Percentiles rank a stretch among this genome's conserved stretches.
Conservation (phyloP, 1,140 invertebrate species). For the Anoplolepis gracilipes region DNA sequence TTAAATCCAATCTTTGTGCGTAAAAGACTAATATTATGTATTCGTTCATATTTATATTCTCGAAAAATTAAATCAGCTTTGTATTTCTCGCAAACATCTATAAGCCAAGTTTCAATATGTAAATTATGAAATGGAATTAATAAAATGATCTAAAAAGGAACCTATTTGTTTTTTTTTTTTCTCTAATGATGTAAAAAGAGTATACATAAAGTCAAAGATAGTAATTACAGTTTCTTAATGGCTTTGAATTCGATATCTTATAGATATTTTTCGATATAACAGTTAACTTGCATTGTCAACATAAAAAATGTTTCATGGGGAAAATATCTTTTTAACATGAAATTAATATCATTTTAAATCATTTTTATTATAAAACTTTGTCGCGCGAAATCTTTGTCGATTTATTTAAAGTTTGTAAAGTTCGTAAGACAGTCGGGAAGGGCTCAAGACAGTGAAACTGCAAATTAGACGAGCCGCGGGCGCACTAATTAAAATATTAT, state of each 20-base stretch:
- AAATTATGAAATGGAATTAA: too few species aligned
- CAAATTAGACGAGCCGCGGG: constrained; percentile 15
- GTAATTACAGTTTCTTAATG: not conserved
- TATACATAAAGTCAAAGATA: not conserved
- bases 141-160: not conserved
- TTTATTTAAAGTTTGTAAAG: constrained; percentile 21
- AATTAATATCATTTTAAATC: not conserved
- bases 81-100: not conserved
- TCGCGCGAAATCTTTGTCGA: constrained; percentile 4
- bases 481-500: constrained; percentile 54
- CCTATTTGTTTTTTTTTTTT: not conserved
- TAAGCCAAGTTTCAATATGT: not conserved
- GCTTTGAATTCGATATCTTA: not conserved
- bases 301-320: not conserved
- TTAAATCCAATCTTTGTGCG: not conserved
- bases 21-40: not conserved
- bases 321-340: not conserved
- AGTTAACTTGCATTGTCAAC: not conserved
- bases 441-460: constrained; percentile 14
- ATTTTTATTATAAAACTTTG: constrained; percentile 12
- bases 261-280: not conserved
- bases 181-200: not conserved
- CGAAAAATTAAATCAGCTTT: not conserved
- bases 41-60: not conserved
- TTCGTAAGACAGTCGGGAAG: not conserved